Evolutionary conservation across 1,140 invertebrate genomes (phyloP).

Genomic region (Cheumatopsyche charites): DNA sequence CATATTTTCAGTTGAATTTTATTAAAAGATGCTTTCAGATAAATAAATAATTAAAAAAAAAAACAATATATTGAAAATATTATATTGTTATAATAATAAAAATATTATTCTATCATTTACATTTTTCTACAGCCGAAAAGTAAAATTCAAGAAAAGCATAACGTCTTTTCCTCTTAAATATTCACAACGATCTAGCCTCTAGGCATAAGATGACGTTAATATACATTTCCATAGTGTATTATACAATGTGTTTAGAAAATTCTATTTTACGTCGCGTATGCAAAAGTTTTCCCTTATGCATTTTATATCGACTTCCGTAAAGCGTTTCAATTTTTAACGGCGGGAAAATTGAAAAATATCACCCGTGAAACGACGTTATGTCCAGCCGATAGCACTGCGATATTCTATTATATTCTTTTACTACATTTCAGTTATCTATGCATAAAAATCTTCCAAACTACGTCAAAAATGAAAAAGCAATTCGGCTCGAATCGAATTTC

Average conservation of each 20-base stretch:
- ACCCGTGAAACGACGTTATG: no score
- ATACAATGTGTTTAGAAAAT: neutral
- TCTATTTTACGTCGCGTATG: neutral
- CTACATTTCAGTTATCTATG: no score
- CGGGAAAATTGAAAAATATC: no score
- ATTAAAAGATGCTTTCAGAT: neutral
- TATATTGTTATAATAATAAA: neutral
- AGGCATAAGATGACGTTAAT: neutral
- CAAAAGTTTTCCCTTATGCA: constrained; percentile 12
- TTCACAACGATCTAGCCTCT: neutral
- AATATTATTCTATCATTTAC: neutral
- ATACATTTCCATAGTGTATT: neutral
- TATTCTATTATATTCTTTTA: no score
- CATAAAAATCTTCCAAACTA: no score
- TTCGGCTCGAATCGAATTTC: no score
- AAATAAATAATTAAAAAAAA: neutral
- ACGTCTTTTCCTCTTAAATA: neutral
- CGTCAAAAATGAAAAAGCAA: no score
- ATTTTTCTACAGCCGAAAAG: neutral
- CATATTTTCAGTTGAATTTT: neutral
- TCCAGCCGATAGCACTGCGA: no score
- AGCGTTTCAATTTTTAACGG: no score
- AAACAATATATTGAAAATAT: neutral
- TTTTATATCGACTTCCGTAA: neutral
- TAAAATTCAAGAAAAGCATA: neutral